phyloP scores from a whole-genome alignment of 1,140 invertebrate species.

The Oryzaephilus surinamensis region DNA sequence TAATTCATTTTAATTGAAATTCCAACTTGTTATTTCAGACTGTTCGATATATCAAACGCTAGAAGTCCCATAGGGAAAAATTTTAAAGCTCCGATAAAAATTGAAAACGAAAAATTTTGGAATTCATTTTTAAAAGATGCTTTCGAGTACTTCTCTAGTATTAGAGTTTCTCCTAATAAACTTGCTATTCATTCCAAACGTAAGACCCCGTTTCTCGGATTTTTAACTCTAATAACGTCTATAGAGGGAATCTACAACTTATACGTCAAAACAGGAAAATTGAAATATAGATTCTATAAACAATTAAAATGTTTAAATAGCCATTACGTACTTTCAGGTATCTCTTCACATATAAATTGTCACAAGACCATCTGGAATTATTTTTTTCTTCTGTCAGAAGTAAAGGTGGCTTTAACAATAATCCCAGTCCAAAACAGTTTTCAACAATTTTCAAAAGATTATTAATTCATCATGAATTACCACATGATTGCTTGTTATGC shows the following conservation, averaged over 20 bases:
- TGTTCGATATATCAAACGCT: conserved; percentile 8
- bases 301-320: background rate
- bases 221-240: conserved; percentile 1
- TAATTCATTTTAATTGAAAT: background rate
- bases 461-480: conserved; percentile 11
- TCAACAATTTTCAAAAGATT: conserved; percentile 12
- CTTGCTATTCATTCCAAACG: conserved; percentile 2
- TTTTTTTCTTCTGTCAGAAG: conserved; percentile 13
- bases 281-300: background rate
- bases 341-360: conserved; percentile 8
- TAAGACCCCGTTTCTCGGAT: conserved; percentile 5
- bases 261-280: background rate
- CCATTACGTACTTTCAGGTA: background rate
- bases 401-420: conserved; percentile 14
- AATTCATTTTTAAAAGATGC: background rate
- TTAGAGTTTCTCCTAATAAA: background rate
- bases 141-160: conserved; percentile 1
- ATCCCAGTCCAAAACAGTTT: conserved; percentile 15
- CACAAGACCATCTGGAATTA: conserved; percentile 14
- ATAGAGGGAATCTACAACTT: conserved; percentile 1
- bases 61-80: background rate
- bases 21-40: conserved; percentile 13
- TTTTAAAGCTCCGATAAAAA: background rate
- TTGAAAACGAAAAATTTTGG: background rate
- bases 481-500: conserved; percentile 8